Evolutionary conservation across 2,888 invertebrate genomes (phyloP), one percentile per base, ranked within the genome.

Genomic region (Phaedon cochleariae): DNA sequence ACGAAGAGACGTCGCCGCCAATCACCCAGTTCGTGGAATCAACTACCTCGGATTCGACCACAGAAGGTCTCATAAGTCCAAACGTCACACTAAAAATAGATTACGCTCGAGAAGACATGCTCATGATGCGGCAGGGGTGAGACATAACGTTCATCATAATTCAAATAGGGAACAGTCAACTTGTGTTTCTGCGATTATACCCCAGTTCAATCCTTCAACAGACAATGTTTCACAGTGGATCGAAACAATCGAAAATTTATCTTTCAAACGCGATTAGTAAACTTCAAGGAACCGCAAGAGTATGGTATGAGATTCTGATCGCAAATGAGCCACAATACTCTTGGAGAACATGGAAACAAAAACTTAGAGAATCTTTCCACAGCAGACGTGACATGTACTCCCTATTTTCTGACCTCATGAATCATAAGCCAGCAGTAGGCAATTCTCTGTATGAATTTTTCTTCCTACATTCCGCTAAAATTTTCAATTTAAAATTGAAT

Each of bases 221-320:
- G 26, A 26, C 26, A 26, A 26, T 26, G 26, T 26, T 26, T 26
- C 26, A 26, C 26, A 26, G 26, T 26, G 26, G 26, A 26, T 26
- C 26, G 26, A 26, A 26, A 26, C 26, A 26, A 26, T 26, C 26
- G 26, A 26, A 26, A 26, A 26, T 26, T 48, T 20, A 57, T 63
- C 18, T 65, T 48, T 64, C 65, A 69, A 60, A 62, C 63, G n/a
- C n/a, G 5, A 6, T 68, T 34, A 69, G 62, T 69, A 67, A 69
- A 64, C 34, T 64, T 20, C 22, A 37, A 18, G 64, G 64, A n/a
- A 64, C 59, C 15, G 64, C 64, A 45, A 64, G 54, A 62, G 59
- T 31, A 6, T 72, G 68, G 72, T 70, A 72, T 45, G 65, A 67
- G 51, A 70, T 59, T 18, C 60, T 51, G 29, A 55, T 67, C n/a